Evolutionary conservation across 1,140 invertebrate species (phyloP).

Genomic region (Holcopasites calliopsidis): DNA sequence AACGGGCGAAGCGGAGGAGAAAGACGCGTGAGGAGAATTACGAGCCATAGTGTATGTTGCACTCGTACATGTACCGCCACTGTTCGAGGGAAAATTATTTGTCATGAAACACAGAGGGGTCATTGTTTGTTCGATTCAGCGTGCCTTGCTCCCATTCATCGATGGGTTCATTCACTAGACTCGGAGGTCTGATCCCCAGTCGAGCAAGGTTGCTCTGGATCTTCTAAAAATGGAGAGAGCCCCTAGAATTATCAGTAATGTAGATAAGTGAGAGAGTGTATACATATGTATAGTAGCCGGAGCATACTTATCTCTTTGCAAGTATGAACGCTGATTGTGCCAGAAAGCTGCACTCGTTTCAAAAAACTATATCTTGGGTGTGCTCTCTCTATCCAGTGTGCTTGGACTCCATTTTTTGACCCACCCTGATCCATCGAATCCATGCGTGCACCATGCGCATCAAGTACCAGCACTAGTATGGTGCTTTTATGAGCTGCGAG

Average conservation of each 20-base stretch:
- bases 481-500: not conserved
- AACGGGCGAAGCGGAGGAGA: constrained; percentile 38
- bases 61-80: constrained; percentile 18
- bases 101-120: constrained; percentile 44
- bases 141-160: constrained; percentile 12
- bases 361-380: too few relatives aligned
- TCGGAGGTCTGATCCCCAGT: too few relatives aligned
- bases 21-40: constrained; percentile 48
- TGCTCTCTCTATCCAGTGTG: too few relatives aligned
- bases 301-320: not conserved
- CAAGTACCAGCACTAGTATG: not conserved
- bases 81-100: constrained; percentile 44
- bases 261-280: not conserved
- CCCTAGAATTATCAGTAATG: not conserved
- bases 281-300: too few relatives aligned
- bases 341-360: not conserved
- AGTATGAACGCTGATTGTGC: not conserved
- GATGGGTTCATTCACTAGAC: not conserved
- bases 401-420: too few relatives aligned
- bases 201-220: not conserved
- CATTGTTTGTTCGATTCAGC: constrained; percentile 41
- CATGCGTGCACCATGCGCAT: not conserved
- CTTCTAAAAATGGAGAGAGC: not conserved
- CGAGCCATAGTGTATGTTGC: constrained; percentile 39
- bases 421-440: not conserved